Conservation (phyloP, 2,797 vertebrate genomes). For the Acipenser transmontanus region DNA sequence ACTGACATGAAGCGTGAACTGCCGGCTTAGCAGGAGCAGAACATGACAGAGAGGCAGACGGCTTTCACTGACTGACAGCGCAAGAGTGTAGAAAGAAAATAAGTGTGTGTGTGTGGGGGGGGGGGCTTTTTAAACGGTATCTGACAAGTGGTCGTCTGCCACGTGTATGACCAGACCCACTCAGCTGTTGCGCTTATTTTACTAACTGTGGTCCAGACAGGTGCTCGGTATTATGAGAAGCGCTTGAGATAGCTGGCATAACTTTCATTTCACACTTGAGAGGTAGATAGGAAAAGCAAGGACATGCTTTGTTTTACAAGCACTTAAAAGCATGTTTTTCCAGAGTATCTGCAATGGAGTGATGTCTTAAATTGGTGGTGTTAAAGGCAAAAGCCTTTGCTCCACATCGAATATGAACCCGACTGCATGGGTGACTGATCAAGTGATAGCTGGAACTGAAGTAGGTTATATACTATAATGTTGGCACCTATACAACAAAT, state of each 20-base stretch:
- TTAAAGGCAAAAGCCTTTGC: constrained; percentile 42
- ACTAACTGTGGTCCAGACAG: constrained; percentile 67
- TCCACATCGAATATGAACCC: neutral
- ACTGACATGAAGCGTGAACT: constrained; percentile 25
- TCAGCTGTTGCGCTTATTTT: constrained; percentile 86
- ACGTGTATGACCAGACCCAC: constrained; percentile 59
- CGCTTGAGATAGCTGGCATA: constrained; percentile 50
- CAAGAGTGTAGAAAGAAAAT: neutral
- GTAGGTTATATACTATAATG: constrained; percentile 13
- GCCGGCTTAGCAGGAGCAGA: constrained; percentile 19
- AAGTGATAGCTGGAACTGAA: neutral
- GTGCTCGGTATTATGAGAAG: constrained; percentile 53
- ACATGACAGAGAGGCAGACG: constrained; percentile 27
- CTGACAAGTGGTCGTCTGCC: constrained; percentile 49
- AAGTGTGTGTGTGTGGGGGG: too few relatives aligned
- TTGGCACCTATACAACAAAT: constrained; percentile 55
- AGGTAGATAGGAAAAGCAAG: constrained; percentile 10
- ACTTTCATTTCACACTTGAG: constrained; percentile 54
- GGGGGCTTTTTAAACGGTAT: constrained; percentile 44
- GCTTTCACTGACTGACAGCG: constrained; percentile 74
- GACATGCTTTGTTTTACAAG: constrained; percentile 13
- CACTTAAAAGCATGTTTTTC: constrained; percentile 8
- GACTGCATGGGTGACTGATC: neutral
- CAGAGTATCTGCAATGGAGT: neutral
- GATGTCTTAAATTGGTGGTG: constrained; percentile 9